Base-by-base conservation (phyloP, 2,113 vertebrate species). In the Rhinoptilus africanus region DNA sequence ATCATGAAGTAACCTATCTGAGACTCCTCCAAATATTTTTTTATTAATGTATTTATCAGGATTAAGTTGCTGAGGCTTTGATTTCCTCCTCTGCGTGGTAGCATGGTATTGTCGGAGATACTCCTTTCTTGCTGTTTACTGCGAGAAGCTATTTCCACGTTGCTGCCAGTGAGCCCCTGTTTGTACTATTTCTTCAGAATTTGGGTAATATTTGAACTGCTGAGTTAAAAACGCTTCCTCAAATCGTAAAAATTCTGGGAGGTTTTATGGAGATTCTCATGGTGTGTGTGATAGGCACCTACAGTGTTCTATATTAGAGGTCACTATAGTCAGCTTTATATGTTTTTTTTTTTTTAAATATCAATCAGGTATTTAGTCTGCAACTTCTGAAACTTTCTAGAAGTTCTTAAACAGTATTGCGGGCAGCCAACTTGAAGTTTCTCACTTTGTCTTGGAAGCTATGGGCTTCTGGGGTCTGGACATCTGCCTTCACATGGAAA, bases 281-380 rank as follows among this genome's bases (percentile, higher is more conserved):
- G 30, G 11, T 66, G 12, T 84, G 4, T 64, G 10, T 88, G 30
- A 48, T 68, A 47, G 78, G 24, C 19, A 48, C 14, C 27, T 67
- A 34, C 14, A 60, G 45, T 2, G 1, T 56, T 88, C 19, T 66
- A 0, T 62, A 41, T 53, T 56, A 75, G 34, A 90, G 35, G 37
- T 59, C 30, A 11, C 6, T 15, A 6, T 74, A 54, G 77, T 63
- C 22, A 75, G 18, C 43, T 67, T 56, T 45, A 9, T 34, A 15
- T 51, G 7, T 57, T 32, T 1, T 24, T 22, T 1, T 1, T 27
- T 48, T 74, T 37, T 1, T 0, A 11, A 62, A 14, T 63, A 62
- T 14, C 32, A 74, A 50, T 50, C 11, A 7, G 9, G 3, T 37
- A 34, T 84, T 69, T 71, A 77, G 10, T 9, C 14, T 63, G 50